These are phyloP conservation scores for Palythoa heliodiscus DNA, from an alignment of 92 coral and sea anemone genomes.

Conservation along the genomic window DNA sequence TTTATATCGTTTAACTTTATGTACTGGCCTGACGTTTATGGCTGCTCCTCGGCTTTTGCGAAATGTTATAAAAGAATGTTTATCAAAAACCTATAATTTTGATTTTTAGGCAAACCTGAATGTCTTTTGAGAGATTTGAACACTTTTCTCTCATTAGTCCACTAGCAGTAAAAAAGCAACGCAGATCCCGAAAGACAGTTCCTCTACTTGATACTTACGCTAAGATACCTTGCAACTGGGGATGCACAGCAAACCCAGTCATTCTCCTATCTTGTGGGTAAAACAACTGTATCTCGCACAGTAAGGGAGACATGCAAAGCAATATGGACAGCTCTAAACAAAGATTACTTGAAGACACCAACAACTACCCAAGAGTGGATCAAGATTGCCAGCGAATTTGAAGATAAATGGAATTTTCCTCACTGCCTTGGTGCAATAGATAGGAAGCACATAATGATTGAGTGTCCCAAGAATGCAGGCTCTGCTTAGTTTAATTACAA, in stretches of 20 bases:
- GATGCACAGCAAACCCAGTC: slow-evolving; percentile 36
- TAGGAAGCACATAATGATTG: slow-evolving; percentile 34
- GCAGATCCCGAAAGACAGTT: slow-evolving; percentile 18
- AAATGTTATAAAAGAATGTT: background rate
- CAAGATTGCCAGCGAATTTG: slow-evolving; percentile 11
- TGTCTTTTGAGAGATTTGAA: slow-evolving; percentile 45
- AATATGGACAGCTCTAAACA: slow-evolving; percentile 39
- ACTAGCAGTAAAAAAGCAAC: slow-evolving; percentile 21
- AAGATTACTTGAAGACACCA: slow-evolving; percentile 20
- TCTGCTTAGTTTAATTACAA: slow-evolving; percentile 20
- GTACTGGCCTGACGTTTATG: background rate
- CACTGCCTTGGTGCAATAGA: too few species aligned
- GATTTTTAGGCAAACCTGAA: slow-evolving; percentile 28
- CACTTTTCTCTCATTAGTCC: slow-evolving; percentile 40
- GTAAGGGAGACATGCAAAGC: slow-evolving; percentile 41
- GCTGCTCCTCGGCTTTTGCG: background rate
- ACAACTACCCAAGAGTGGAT: slow-evolving; percentile 23
- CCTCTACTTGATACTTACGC: slow-evolving; percentile 24
- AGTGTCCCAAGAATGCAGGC: slow-evolving; percentile 23
- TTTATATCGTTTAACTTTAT: background rate
- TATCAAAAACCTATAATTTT: background rate
- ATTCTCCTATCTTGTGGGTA: slow-evolving; percentile 34
- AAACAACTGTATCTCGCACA: slow-evolving; percentile 33
- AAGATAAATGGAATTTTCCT: too few species aligned
- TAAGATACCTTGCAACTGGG: slow-evolving; percentile 38